Evolutionary conservation across 2,888 invertebrate species (phyloP).

Genomic region (Diarsia mendica): DNA sequence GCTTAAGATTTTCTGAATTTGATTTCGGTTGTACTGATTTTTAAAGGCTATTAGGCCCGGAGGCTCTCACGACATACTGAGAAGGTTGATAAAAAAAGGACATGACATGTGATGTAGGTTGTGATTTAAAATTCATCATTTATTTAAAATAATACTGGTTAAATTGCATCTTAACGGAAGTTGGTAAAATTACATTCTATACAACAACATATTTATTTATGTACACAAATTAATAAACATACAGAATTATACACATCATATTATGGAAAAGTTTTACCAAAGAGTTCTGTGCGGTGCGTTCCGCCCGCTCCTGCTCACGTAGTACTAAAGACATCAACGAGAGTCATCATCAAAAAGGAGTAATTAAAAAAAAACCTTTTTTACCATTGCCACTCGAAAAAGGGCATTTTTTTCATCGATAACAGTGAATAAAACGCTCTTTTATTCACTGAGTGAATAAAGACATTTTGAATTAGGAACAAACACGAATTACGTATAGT

Average conservation of each 20-base stretch:
- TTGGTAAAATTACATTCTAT: background rate
- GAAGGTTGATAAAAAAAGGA: conserved; percentile 10
- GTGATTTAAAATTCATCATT: background rate
- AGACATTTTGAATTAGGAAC: too few species aligned
- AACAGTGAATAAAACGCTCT: too few species aligned
- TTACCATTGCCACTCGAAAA: too few species aligned
- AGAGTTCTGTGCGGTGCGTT: conserved; percentile 30
- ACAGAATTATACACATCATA: too few species aligned
- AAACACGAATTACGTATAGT: too few species aligned
- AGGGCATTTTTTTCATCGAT: too few species aligned
- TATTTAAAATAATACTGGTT: background rate
- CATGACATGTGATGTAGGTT: background rate
- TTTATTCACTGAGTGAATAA: too few species aligned
- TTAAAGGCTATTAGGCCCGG: conserved; percentile 11
- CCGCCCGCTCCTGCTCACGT: background rate
- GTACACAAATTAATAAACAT: too few species aligned
- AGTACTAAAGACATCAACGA: conserved; percentile 79
- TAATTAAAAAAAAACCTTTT: background rate
- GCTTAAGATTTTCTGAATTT: conserved; percentile 39
- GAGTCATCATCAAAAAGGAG: background rate
- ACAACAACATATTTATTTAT: too few species aligned
- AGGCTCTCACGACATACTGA: conserved; percentile 24
- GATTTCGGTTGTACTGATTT: conserved; percentile 39
- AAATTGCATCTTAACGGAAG: background rate
- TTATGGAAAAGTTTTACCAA: background rate